Base-by-base conservation (phyloP, 2,888 invertebrate genomes). In the Zootermopsis nevadensis region DNA sequence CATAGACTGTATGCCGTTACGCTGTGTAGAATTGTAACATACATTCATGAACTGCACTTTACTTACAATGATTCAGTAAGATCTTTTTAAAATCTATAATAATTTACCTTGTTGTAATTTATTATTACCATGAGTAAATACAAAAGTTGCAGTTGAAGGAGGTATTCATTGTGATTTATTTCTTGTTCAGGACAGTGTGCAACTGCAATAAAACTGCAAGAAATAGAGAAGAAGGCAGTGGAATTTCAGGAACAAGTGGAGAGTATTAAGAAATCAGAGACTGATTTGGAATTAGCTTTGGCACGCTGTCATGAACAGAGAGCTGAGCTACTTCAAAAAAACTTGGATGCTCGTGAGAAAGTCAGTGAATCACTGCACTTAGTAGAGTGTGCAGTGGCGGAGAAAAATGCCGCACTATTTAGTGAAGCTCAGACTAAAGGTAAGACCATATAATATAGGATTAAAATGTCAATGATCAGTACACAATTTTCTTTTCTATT, bases 281-380 rank as follows among this genome's bases (percentile, higher is more conserved):
- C 55, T 38, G 81, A 81, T 31, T 60, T 84, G 31, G 84, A 84
- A 81, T 19, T 38, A 48, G 82, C 83, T 12, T 33, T 84, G 67
- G 30, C 77, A 24, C 42, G 72, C 30, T 83, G 83, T 60, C 81
- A 83, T n/a, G 80, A 72, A 35, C 55, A 67, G 19, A 38, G 83
- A n/a, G 77, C 80, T 7, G 53, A 48, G 8, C 55, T 84, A 7
- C 15, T 69, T 2, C 10, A 24, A 22, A 83, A 48, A 72, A 74
- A 83, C 6, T 27, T n/a, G 2, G 83, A 84, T 24, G 84, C 83
- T 27, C 76, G 35, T 22, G 79, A 81, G 24, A 84, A 84, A 81
- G 82, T 84, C 4, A 80, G 80, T 22, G 84, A 84, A 42, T 83
- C 84, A 31, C 30, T 84, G 24, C 22, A 48, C 12, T 53, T 83